Evolutionary conservation across 2,888 invertebrate genomes (phyloP).

Genomic region (Heteromyza rotundicornis): DNA sequence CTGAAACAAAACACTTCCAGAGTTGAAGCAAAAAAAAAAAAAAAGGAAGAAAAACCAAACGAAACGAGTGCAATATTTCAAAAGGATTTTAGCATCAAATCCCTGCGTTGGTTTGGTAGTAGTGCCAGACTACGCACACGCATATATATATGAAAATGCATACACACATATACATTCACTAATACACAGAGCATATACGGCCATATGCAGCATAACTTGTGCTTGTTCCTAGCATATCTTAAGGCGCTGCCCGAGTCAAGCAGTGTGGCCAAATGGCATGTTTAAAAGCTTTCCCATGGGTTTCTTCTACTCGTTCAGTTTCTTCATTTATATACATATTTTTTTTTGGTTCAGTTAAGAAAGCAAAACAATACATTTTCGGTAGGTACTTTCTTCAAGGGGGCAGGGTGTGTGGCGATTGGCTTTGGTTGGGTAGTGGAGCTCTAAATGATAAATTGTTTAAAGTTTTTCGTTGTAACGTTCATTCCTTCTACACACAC

Average conservation of each 20-base stretch:
- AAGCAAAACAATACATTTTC: not conserved
- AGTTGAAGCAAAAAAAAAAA: too few relatives aligned
- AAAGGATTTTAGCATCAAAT: constrained; percentile 43
- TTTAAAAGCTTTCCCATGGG: constrained; percentile 1
- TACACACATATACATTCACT: not conserved
- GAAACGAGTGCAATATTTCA: constrained; percentile 42
- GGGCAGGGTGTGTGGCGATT: not conserved
- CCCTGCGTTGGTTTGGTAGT: constrained; percentile 37
- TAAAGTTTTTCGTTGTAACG: constrained; percentile 8
- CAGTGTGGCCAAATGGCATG: constrained; percentile 1
- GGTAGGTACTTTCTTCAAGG: not conserved
- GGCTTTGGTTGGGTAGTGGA: not conserved
- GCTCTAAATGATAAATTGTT: constrained; percentile 19
- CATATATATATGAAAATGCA: not conserved
- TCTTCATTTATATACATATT: too few relatives aligned
- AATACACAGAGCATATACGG: too few relatives aligned
- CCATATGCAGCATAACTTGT: too few relatives aligned
- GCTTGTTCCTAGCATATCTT: not conserved
- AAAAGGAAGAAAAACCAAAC: too few relatives aligned
- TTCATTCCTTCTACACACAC: not conserved
- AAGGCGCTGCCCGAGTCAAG: not conserved
- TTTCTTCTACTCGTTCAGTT: not conserved
- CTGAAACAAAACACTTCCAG: constrained; percentile 1
- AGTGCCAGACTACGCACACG: constrained; percentile 21
- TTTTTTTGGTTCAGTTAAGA: not conserved